Percentiles rank a stretch among this genome's conserved stretches.
Conservation (phyloP, 2,797 vertebrate species). For the Gymnothorax reevesii region DNA sequence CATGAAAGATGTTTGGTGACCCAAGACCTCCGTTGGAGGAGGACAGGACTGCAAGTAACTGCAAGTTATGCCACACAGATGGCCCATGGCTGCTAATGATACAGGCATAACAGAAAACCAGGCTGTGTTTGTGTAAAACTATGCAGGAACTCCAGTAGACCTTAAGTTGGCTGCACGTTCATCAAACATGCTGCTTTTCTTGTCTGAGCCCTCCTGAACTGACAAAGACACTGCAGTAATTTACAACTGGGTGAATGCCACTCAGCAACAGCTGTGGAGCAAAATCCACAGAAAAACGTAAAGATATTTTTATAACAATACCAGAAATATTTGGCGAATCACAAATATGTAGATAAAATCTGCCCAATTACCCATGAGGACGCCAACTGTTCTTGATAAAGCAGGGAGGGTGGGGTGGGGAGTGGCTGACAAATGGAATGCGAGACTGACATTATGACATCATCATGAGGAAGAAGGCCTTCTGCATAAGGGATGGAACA, state of each 20-base stretch:
- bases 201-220: no score
- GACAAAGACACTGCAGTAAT: no score
- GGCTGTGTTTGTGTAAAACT: background rate
- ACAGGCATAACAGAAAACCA: background rate
- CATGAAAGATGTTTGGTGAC: background rate
- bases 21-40: background rate
- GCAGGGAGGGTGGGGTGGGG: background rate
- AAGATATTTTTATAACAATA: background rate
- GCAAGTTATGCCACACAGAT: background rate
- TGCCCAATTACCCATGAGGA: background rate
- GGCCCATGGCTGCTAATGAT: background rate
- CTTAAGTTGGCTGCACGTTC: no score
- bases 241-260: no score
- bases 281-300: no score
- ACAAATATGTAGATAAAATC: background rate
- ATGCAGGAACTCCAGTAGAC: background rate
- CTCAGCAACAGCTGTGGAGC: no score
- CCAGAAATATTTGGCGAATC: background rate
- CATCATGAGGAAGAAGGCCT: background rate
- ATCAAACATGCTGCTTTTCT: no score
- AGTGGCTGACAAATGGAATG: background rate
- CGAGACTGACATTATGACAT: background rate
- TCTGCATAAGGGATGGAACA: background rate
- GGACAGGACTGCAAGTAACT: background rate
- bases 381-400: background rate